Percentiles rank a stretch among this genome's conserved stretches.
These are phyloP conservation scores for Tragelaphus scriptus DNA, from an alignment of 2,113 vertebrate species.

Conservation along the genomic window DNA sequence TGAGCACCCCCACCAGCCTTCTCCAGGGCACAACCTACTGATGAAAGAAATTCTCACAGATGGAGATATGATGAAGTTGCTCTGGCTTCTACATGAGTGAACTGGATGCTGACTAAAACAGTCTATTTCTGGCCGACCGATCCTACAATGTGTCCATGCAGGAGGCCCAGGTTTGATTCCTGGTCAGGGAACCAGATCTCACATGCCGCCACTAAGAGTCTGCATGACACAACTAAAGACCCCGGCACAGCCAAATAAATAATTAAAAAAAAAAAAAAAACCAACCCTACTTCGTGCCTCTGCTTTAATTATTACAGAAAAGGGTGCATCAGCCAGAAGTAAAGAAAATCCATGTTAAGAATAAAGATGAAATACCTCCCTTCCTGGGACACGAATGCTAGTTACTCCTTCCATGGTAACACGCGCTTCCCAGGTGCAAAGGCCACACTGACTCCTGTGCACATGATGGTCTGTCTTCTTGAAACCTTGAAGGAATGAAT, in stretches of 20 bases:
- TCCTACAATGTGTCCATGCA: background rate
- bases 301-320: background rate
- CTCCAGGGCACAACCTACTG: background rate
- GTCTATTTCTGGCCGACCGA: background rate
- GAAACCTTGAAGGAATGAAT: background rate
- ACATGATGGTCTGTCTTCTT: background rate
- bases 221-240: fast-evolving
- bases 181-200: background rate
- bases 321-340: background rate
- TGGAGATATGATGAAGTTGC: background rate
- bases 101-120: background rate
- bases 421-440: background rate
- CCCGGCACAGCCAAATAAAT: background rate
- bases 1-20: fast-evolving
- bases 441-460: background rate
- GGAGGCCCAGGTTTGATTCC: background rate
- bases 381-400: background rate
- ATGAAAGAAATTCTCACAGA: background rate
- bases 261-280: background rate
- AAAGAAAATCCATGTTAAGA: background rate
- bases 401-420: background rate
- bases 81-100: background rate
- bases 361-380: background rate
- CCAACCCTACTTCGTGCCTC: background rate
- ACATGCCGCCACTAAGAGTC: background rate